Percentiles rank a stretch among this genome's conserved stretches.
Conservation (phyloP, 2,797 vertebrate species). For the Coilia nasus region DNA sequence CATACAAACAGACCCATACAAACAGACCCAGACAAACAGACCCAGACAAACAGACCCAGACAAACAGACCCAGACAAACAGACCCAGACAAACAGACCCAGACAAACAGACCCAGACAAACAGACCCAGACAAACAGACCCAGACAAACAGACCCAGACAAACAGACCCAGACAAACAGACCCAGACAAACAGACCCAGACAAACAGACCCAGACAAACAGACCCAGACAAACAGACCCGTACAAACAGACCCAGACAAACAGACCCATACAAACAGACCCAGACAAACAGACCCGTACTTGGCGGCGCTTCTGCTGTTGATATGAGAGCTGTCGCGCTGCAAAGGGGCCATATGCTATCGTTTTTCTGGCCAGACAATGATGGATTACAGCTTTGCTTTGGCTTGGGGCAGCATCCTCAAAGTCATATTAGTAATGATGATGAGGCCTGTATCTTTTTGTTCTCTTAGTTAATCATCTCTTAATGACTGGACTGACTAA, state of each 20-base stretch:
- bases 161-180: not conserved
- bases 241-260: not conserved
- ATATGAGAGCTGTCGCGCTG: conserved; percentile 1
- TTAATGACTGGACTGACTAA: not conserved
- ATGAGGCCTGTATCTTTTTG: not conserved
- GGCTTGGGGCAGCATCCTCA: not conserved
- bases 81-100: not conserved
- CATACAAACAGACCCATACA: not conserved
- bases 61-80: not conserved
- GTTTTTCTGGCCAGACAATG: not conserved
- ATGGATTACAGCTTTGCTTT: conserved; percentile 2
- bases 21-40: not conserved
- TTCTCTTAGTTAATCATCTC: not conserved
- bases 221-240: too few species aligned
- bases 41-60: not conserved
- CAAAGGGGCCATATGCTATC: conserved; percentile 12
- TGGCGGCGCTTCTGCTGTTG: not conserved
- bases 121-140: not conserved
- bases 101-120: not conserved
- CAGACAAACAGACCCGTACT: not conserved
- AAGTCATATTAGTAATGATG: not conserved
- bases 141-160: not conserved
- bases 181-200: not conserved
- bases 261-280: not conserved
- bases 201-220: not conserved